Conservation (phyloP, 2,888 invertebrate species). For the Pseudoips prasinana region DNA sequence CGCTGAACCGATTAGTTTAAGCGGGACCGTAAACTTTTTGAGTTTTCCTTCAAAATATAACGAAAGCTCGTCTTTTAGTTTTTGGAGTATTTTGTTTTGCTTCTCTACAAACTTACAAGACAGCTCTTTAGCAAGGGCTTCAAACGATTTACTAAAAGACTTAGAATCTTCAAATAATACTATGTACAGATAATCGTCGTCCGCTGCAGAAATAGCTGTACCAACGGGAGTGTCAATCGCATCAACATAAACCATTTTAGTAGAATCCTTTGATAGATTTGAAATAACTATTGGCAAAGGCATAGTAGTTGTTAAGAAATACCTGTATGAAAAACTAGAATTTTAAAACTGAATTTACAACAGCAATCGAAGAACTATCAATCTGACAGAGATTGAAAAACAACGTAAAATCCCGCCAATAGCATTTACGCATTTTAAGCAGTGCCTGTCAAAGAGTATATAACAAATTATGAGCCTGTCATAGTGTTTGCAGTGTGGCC, state of each 20-base stretch:
- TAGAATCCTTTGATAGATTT: conserved; percentile 10
- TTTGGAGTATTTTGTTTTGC: conserved; percentile 46
- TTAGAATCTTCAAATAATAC: conserved; percentile 60
- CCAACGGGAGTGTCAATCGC: conserved; percentile 56
- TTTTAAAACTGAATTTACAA: no score
- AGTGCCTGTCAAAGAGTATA: no score
- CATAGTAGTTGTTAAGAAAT: conserved; percentile 3
- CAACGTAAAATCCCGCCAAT: no score
- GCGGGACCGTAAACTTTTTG: conserved; percentile 55
- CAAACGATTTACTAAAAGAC: conserved; percentile 50
- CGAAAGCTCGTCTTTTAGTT: conserved; percentile 47
- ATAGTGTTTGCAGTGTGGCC: no score
- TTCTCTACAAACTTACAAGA: conserved; percentile 44
- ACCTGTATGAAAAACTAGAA: no score
- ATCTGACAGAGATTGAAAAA: no score
- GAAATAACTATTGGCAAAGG: conserved; percentile 7
- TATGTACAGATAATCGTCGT: conserved; percentile 54
- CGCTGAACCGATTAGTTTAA: conserved; percentile 63
- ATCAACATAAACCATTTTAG: conserved; percentile 28
- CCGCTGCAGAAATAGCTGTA: conserved; percentile 52
- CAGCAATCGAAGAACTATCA: no score
- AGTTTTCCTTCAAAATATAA: conserved; percentile 57
- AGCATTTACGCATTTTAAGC: no score
- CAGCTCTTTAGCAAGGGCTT: conserved; percentile 39
- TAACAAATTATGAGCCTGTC: no score